A percentile compares a stretch with the other conserved stretches of the same genome.
Conservation (phyloP, 2,797 vertebrate genomes). For the Hozukius guyotensis region DNA sequence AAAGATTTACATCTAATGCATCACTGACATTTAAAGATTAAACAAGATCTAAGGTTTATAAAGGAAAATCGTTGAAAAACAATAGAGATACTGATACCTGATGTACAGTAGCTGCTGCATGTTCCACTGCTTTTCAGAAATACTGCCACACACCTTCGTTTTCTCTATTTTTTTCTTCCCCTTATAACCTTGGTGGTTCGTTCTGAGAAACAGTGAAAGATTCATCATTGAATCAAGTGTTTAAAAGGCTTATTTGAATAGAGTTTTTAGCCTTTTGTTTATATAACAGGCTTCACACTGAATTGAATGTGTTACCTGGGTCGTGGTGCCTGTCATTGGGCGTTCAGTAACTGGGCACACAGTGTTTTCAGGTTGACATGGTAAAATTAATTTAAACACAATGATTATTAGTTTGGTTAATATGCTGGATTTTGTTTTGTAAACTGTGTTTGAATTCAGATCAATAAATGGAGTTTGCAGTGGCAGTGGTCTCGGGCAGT, state of each 20-base stretch:
- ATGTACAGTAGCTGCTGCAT: background rate
- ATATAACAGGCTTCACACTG: constrained; percentile 17
- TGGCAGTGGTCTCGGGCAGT: constrained; percentile 39
- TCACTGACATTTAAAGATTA: background rate
- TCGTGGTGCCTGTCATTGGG: background rate
- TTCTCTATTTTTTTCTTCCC: background rate
- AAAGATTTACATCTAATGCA: background rate
- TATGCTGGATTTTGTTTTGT: background rate
- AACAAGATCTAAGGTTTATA: background rate
- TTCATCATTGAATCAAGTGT: background rate
- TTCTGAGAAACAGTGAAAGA: constrained; percentile 4
- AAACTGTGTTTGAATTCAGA: constrained; percentile 7
- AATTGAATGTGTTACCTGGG: background rate
- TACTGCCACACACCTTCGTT: background rate
- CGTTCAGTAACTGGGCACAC: background rate
- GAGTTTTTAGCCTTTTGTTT: constrained; percentile 18
- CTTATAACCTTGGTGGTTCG: background rate
- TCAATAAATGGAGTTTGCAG: constrained; percentile 35
- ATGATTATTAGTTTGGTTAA: background rate
- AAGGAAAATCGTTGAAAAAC: background rate
- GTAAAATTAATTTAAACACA: background rate
- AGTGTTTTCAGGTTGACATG: background rate
- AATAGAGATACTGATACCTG: background rate
- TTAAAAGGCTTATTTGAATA: constrained; percentile 2
- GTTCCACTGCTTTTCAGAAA: background rate